Percentiles rank a stretch among this genome's conserved stretches.
These are phyloP conservation scores for Falcaria lacertinaria DNA, from an alignment of 2,888 invertebrate genomes.

Conservation along the genomic window DNA sequence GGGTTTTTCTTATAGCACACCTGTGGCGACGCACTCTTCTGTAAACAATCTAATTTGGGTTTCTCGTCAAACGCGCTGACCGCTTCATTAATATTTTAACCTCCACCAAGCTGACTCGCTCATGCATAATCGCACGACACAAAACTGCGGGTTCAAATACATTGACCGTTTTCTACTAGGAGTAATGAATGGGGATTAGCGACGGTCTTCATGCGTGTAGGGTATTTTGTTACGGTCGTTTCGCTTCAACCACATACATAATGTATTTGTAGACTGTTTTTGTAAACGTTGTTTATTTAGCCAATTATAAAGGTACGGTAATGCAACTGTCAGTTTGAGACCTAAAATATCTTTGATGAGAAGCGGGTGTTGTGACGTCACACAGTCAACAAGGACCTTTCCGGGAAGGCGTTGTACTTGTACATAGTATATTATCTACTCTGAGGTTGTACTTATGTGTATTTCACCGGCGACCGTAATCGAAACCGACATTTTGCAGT, in stretches of 20 bases:
- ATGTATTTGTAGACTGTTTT: no score
- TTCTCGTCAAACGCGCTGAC: constrained; percentile 29
- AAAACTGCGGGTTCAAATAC: background rate
- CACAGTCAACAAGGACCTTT: no score
- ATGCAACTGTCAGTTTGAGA: no score
- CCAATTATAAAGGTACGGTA: no score
- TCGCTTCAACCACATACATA: background rate
- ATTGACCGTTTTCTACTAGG: background rate
- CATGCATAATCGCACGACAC: constrained; percentile 5
- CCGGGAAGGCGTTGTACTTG: no score
- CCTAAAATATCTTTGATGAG: no score
- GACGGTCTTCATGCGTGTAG: background rate
- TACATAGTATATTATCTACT: no score
- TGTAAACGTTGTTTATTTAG: no score
- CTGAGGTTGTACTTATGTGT: no score
- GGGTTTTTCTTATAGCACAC: background rate
- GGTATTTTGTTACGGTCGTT: background rate
- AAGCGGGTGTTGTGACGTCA: no score
- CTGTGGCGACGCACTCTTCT: constrained; percentile 6
- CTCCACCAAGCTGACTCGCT: constrained; percentile 19
- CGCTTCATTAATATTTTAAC: constrained; percentile 38
- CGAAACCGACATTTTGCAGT: no score
- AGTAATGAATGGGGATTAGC: background rate
- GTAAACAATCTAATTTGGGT: constrained; percentile 40
- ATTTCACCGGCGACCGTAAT: no score